A percentile compares a stretch with the other conserved stretches of the same genome.
phyloP scores from a whole-genome alignment of 2,888 invertebrate genomes.

The Catocala sponsa region DNA sequence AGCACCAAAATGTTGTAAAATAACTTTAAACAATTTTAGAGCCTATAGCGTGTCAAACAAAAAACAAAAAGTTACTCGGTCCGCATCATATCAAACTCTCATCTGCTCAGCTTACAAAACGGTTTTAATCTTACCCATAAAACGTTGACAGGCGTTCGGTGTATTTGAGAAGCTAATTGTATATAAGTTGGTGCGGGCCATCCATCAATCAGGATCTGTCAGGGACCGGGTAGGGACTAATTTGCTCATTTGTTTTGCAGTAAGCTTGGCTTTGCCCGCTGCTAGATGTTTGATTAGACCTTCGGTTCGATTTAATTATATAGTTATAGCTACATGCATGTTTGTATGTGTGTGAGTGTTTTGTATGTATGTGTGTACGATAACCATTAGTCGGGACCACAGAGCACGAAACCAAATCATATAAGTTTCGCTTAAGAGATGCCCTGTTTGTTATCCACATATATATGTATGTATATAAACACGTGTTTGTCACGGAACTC shows the following conservation, averaged over 20 bases:
- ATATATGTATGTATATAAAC: too few species aligned
- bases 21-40: background rate
- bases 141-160: constrained; percentile 54
- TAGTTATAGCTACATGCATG: constrained; percentile 50
- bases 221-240: constrained; percentile 74
- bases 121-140: constrained; percentile 49
- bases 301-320: constrained; percentile 43
- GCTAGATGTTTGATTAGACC: constrained; percentile 66
- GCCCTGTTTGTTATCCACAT: too few species aligned
- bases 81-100: constrained; percentile 41
- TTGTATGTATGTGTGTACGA: background rate
- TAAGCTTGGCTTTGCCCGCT: constrained; percentile 74
- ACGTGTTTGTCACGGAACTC: too few species aligned
- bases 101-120: constrained; percentile 41
- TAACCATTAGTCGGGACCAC: too few species aligned
- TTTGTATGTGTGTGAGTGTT: constrained; percentile 4
- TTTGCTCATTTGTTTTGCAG: constrained; percentile 85
- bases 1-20: too few species aligned
- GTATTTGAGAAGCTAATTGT: constrained; percentile 79
- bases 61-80: constrained; percentile 6
- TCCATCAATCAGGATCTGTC: constrained; percentile 86
- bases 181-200: constrained; percentile 73
- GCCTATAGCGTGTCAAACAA: background rate
- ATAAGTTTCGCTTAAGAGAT: too few species aligned
- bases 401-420: too few species aligned